Conservation (phyloP, 2,113 vertebrate genomes). For the Tetrax tetrax region DNA sequence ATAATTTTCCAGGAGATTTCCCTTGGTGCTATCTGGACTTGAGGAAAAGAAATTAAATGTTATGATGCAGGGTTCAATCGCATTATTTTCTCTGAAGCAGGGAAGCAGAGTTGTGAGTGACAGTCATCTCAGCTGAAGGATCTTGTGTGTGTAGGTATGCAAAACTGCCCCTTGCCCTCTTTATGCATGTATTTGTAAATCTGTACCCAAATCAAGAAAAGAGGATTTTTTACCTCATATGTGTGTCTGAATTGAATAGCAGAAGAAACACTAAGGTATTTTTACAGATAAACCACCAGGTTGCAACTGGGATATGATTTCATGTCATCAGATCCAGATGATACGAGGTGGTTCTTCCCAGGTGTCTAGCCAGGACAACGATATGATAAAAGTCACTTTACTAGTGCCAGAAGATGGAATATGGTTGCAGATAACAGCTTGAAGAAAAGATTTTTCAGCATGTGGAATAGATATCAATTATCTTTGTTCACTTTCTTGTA, state of each 20-base stretch:
- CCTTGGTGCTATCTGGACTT: not conserved
- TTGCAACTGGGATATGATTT: not conserved
- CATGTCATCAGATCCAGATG: not conserved
- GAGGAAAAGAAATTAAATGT: not conserved
- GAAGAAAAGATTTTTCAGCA: not conserved
- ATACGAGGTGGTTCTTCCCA: not conserved
- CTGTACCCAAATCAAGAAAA: not conserved
- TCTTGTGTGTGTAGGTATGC: not conserved
- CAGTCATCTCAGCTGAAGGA: not conserved
- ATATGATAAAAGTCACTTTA: not conserved
- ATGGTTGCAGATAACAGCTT: not conserved
- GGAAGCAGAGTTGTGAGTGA: not conserved
- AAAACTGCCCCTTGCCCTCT: not conserved
- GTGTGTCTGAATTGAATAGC: not conserved
- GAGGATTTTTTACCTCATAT: not conserved
- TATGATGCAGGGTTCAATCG: not conserved
- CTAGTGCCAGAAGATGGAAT: not conserved
- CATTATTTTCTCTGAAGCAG: not conserved
- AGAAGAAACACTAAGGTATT: not conserved
- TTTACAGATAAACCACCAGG: not conserved
- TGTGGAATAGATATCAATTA: not conserved
- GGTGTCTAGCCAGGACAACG: not conserved
- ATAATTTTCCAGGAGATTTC: not conserved
- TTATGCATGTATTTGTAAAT: not conserved
- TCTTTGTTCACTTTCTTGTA: not conserved